phyloP scores from a whole-genome alignment of 2,888 invertebrate species.

The Calephelis perditalis region DNA sequence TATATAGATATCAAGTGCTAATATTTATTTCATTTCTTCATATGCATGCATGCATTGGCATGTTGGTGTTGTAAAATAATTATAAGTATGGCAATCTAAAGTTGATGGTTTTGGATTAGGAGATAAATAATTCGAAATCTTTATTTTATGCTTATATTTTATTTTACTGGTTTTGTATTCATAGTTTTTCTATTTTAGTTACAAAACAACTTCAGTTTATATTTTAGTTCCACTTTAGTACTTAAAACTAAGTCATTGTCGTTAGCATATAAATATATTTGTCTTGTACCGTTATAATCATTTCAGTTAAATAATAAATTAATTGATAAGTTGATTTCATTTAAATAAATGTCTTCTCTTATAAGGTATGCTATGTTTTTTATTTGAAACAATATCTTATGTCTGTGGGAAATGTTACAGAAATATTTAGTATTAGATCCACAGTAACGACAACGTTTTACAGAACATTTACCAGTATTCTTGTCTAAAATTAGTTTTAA shows the following conservation, averaged over 20 bases:
- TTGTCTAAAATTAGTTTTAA: too few species aligned
- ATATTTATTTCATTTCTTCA: not conserved
- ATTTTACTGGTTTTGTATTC: slow-evolving; percentile 74
- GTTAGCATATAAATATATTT: slow-evolving; percentile 38
- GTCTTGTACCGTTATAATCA: slow-evolving; percentile 5
- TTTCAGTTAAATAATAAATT: not conserved
- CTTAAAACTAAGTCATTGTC: slow-evolving; percentile 74
- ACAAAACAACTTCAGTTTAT: slow-evolving; percentile 69
- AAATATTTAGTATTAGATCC: too few species aligned
- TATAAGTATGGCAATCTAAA: too few species aligned
- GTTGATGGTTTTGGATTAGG: too few species aligned
- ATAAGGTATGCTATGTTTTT: too few species aligned
- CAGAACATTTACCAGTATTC: too few species aligned
- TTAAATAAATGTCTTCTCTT: too few species aligned
- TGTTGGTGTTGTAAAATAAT: too few species aligned
- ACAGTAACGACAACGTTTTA: too few species aligned
- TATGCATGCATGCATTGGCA: not conserved
- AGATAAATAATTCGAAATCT: slow-evolving; percentile 9
- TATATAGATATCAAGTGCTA: not conserved
- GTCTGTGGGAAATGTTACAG: too few species aligned
- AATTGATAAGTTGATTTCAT: too few species aligned
- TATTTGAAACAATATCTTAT: too few species aligned
- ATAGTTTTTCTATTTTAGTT: slow-evolving; percentile 71
- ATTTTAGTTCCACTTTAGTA: slow-evolving; percentile 65
- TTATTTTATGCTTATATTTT: slow-evolving; percentile 52